A percentile compares a stretch with the other conserved stretches of the same genome.
These are phyloP conservation scores for Tor tambroides DNA, from an alignment of 2,113 vertebrate genomes.

Conservation along the genomic window DNA sequence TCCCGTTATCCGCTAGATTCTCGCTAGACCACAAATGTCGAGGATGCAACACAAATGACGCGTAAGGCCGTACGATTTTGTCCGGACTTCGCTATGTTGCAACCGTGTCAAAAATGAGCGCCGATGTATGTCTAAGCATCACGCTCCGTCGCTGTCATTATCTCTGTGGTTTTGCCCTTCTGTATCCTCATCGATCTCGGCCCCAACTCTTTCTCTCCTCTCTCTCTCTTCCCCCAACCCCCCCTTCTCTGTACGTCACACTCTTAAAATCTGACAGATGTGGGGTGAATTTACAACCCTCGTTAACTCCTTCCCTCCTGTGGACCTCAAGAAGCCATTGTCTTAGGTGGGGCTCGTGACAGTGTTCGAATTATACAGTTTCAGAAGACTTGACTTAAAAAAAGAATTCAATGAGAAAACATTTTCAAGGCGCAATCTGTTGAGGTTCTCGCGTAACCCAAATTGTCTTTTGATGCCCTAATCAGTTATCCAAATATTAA, in stretches of 20 bases:
- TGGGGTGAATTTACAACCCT: constrained; percentile 84
- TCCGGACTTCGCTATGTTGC: constrained; percentile 43
- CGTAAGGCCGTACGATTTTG: neutral
- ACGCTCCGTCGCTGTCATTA: constrained; percentile 78
- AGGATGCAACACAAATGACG: constrained; percentile 33
- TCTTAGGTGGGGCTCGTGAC: constrained; percentile 22
- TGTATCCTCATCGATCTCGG: constrained; percentile 81
- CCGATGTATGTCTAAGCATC: constrained; percentile 66
- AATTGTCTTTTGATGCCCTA: neutral
- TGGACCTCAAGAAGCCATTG: constrained; percentile 43
- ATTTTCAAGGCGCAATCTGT: neutral
- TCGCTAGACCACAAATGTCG: constrained; percentile 21
- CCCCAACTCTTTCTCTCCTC: constrained; percentile 77
- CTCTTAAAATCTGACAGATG: constrained; percentile 85
- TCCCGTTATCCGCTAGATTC: constrained; percentile 37
- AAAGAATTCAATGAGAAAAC: neutral
- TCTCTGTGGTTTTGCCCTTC: constrained; percentile 79
- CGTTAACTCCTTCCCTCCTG: constrained; percentile 80
- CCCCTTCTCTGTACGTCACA: constrained; percentile 78
- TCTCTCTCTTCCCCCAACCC: constrained; percentile 54
- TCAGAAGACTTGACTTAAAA: neutral
- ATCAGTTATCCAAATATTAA: neutral
- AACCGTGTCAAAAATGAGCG: constrained; percentile 41
- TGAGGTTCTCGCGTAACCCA: neutral
- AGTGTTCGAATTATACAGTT: neutral